Conservation (phyloP, 2,113 vertebrate species). For the Rostratula benghalensis region DNA sequence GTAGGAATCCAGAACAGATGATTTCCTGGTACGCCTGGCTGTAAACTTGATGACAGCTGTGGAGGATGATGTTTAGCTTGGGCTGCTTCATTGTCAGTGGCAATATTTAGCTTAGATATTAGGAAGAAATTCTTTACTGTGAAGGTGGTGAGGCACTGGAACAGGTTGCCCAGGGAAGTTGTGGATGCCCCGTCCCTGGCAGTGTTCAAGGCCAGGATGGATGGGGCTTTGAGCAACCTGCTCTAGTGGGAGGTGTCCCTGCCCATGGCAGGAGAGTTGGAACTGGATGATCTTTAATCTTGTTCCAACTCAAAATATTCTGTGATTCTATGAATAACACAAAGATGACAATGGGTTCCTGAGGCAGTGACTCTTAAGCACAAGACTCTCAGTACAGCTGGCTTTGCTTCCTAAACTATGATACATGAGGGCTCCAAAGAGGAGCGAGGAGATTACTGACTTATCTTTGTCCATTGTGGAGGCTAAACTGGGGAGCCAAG, state of each 20-base stretch:
- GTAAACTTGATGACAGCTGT: background rate
- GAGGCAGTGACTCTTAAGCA: background rate
- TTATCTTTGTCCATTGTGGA: background rate
- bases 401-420: background rate
- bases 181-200: background rate
- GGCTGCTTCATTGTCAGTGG: conserved; percentile 1
- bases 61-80: background rate
- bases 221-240: background rate
- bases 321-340: background rate
- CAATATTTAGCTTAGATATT: background rate
- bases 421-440: background rate
- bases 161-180: background rate
- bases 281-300: background rate
- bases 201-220: background rate
- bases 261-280: background rate
- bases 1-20: background rate
- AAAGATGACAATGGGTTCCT: background rate
- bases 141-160: background rate
- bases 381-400: background rate
- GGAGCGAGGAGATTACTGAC: background rate
- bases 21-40: background rate
- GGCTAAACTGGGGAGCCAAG: background rate
- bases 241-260: background rate
- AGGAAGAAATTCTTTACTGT: background rate
- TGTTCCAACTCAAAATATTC: background rate